Evolutionary conservation across 2,113 vertebrate genomes (phyloP), one percentile per base, ranked within the genome.

Genomic region (Bettongia penicillata): DNA sequence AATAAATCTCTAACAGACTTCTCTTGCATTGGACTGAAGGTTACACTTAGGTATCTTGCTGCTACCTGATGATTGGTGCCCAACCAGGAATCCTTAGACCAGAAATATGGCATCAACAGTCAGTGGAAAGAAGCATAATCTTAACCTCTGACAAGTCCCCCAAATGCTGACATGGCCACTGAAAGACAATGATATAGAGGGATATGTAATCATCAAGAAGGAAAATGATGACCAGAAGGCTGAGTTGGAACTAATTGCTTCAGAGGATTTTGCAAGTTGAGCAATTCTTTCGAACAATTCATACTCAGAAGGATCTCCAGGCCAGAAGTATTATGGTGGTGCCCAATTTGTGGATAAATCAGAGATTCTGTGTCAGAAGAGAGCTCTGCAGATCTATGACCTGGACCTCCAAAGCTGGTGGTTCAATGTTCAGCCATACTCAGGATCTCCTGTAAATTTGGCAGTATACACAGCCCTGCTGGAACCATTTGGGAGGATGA

Each of bases 241-340:
- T 0, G 99, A 99, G 19, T 97, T 99, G 97, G 99, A 99, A 97
- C 98, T 99, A 89, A 99, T 99, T 0, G 99, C 99, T 0, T 99
- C 99, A 0, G 99, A 99, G 98, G 99, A 99, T 97, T 99, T 99
- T 37, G 98, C 99, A 0, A 99, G 99, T 98, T 98, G 99, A 93
- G 99, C 99, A 0, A 99, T 99, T 48, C 98, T 99, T 97, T 97
- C 99, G 99, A 99, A 99, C 98, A 99, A 99, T 98, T 99, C 99
- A 97, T 99, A 99, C 97, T 99, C 99, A 0, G 99, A 99, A 96
- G 99, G 99, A 0, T 99, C 99, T 97, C 99, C 99, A 0, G 99
- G 99, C 55, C 99, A 99, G 98, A 99, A 99, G 98, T 99, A 99
- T 96, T 99, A 99, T 0, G 99, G 99, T 0, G 99, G 99, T 9